Evolutionary conservation across 92 coral and sea anemone genomes (phyloP).

Genomic region (Zoanthus sansibaricus): DNA sequence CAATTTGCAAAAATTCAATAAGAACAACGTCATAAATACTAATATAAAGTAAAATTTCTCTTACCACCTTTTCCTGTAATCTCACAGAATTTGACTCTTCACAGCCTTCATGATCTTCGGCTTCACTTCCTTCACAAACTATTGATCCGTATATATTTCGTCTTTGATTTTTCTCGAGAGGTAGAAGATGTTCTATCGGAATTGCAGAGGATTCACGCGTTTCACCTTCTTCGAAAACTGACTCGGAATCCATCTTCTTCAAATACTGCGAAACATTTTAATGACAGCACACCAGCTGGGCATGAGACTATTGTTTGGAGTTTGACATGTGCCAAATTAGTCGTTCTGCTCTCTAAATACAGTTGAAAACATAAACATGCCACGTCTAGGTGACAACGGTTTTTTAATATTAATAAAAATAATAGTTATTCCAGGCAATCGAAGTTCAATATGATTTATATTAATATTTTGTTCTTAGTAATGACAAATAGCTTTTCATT

Average conservation of each 20-base stretch:
- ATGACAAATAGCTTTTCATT: background rate
- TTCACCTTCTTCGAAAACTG: background rate
- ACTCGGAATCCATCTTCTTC: background rate
- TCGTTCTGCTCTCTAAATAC: background rate
- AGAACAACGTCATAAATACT: constrained; percentile 5
- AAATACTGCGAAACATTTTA: background rate
- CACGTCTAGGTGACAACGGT: background rate
- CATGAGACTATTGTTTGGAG: background rate
- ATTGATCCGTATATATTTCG: background rate
- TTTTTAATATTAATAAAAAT: too few species aligned
- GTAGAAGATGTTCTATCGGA: background rate
- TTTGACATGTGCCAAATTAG: background rate
- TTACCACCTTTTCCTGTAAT: constrained; percentile 4
- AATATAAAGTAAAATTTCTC: background rate
- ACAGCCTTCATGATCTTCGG: background rate
- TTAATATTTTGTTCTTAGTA: too few species aligned
- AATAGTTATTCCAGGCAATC: too few species aligned
- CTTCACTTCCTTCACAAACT: background rate
- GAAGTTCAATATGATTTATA: too few species aligned
- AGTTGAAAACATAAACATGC: background rate
- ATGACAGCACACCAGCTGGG: too few species aligned
- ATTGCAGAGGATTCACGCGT: background rate
- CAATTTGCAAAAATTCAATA: constrained; percentile 19
- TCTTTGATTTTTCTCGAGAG: background rate
- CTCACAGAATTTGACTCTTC: constrained; percentile 23